phyloP scores from a whole-genome alignment of 1,140 invertebrate species.

The Nasonia longicornis region DNA sequence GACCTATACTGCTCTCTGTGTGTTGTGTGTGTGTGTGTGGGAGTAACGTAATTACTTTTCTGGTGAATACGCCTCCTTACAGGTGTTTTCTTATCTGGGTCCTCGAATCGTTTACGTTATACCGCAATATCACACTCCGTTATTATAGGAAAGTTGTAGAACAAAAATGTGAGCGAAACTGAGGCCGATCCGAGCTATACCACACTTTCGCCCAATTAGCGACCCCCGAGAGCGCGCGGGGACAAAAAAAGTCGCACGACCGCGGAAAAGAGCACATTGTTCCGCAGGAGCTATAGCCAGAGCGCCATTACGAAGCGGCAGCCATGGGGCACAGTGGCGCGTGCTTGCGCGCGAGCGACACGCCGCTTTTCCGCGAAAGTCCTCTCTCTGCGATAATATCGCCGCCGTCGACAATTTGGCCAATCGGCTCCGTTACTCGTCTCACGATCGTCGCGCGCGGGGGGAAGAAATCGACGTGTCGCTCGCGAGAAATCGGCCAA shows the following conservation, averaged over 20 bases:
- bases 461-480: not conserved
- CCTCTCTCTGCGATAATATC: too few species aligned
- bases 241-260: not conserved
- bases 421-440: too few species aligned
- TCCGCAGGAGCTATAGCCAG: too few species aligned
- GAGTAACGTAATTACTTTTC: not conserved
- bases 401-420: too few species aligned
- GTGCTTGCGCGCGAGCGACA: too few species aligned
- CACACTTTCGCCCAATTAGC: not conserved
- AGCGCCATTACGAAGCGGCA: too few species aligned
- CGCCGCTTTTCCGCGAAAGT: not conserved
- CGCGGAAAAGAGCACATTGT: not conserved
- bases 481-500: constrained; percentile 1
- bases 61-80: not conserved
- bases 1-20: too few species aligned
- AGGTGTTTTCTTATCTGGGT: not conserved
- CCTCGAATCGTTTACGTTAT: not conserved
- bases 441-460: too few species aligned
- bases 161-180: not conserved
- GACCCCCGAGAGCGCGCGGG: not conserved
- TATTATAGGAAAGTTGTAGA: not conserved
- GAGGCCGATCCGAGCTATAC: not conserved
- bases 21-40: too few species aligned
- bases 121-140: too few species aligned
- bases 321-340: too few species aligned